phyloP scores from a whole-genome alignment of 2,797 vertebrate genomes.

The Muraenolepis orangiensis region DNA sequence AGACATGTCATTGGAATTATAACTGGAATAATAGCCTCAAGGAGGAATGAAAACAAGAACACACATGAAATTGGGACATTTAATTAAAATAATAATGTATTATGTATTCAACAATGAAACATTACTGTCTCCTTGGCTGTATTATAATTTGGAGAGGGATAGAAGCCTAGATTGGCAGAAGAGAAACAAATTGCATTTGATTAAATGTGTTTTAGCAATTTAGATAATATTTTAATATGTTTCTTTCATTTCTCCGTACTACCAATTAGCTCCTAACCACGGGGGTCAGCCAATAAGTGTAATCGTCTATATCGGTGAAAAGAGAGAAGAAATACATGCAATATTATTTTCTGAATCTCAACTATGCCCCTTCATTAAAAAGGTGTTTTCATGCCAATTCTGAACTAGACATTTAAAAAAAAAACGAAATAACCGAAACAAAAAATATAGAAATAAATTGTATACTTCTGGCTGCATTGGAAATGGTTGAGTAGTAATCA shows the following conservation, averaged over 20 bases:
- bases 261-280: background rate
- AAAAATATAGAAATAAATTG: too few relatives aligned
- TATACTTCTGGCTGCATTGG: too few relatives aligned
- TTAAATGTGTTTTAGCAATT: slow-evolving; percentile 36
- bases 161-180: slow-evolving; percentile 5
- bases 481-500: too few relatives aligned
- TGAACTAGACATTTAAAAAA: too few relatives aligned
- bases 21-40: too few relatives aligned
- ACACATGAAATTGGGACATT: background rate
- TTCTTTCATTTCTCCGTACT: background rate
- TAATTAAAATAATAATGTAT: background rate
- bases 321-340: background rate
- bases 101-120: background rate
- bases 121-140: background rate
- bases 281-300: background rate
- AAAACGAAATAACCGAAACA: too few relatives aligned
- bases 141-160: slow-evolving; percentile 17
- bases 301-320: background rate
- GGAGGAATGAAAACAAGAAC: background rate
- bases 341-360: too few relatives aligned
- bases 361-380: too few relatives aligned
- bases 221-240: too few relatives aligned
- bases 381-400: too few relatives aligned
- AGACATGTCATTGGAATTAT: too few relatives aligned
- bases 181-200: slow-evolving; percentile 18